phyloP scores from a whole-genome alignment of 2,888 invertebrate species.

The Temnothorax unifasciatus region DNA sequence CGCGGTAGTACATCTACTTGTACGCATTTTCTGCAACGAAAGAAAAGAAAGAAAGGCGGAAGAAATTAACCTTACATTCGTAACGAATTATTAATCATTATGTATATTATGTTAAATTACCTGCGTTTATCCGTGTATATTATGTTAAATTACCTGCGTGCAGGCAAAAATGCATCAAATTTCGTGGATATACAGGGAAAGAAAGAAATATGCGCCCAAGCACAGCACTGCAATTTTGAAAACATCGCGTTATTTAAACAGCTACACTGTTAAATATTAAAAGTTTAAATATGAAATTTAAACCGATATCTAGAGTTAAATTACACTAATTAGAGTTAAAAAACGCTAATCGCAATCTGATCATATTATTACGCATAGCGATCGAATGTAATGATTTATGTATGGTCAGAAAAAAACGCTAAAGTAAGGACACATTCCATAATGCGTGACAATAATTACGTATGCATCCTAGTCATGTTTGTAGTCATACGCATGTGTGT shows the following conservation, averaged over 20 bases:
- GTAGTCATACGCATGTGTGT: neutral
- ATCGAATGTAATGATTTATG: conserved; percentile 13
- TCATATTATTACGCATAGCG: neutral
- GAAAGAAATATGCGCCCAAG: no score
- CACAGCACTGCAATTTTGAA: neutral
- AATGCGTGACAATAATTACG: conserved; percentile 30
- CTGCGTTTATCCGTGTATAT: neutral
- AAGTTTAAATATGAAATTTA: no score
- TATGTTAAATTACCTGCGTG: neutral
- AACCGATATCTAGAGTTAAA: no score
- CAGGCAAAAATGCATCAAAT: no score
- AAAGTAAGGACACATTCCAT: neutral
- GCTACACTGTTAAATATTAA: no score
- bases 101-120: neutral
- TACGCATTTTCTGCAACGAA: neutral
- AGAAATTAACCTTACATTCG: neutral
- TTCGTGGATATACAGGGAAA: no score
- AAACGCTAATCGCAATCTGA: neutral
- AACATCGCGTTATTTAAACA: no score
- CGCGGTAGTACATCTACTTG: neutral
- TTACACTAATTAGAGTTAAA: no score
- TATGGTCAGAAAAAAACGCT: neutral
- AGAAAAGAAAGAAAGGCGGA: neutral
- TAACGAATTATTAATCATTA: conserved; percentile 16
- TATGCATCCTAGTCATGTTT: neutral